Conservation (phyloP, 1,140 invertebrate genomes). For the Argopecten irradians region DNA sequence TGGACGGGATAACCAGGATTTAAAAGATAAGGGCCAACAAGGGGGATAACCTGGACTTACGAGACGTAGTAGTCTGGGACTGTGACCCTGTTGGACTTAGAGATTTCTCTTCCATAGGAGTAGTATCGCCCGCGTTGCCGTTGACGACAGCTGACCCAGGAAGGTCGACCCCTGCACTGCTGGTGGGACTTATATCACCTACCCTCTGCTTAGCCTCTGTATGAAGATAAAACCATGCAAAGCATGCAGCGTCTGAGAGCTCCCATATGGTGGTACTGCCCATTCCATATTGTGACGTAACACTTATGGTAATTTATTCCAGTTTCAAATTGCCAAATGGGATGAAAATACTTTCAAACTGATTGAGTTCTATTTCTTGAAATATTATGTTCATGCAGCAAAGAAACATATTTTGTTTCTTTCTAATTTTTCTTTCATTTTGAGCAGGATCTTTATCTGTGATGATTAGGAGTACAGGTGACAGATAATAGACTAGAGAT, state of each 20-base stretch:
- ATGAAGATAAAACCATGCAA: constrained; percentile 7
- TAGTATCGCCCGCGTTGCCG: constrained; percentile 20
- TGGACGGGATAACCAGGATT: no score
- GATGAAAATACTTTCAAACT: no score
- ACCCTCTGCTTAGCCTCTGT: constrained; percentile 30
- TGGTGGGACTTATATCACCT: constrained; percentile 45
- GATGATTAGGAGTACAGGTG: no score
- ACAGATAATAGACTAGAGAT: no score
- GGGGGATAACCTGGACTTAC: constrained; percentile 33
- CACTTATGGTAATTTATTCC: no score
- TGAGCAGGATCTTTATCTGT: no score
- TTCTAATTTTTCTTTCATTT: no score
- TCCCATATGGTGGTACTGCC: background rate
- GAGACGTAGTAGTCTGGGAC: constrained; percentile 35
- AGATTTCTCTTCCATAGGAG: constrained; percentile 27
- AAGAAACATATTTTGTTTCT: no score
- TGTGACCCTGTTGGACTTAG: constrained; percentile 25
- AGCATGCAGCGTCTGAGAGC: background rate
- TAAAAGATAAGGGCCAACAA: no score
- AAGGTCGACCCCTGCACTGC: constrained; percentile 37
- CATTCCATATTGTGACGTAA: background rate
- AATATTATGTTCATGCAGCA: no score
- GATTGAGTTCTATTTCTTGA: no score
- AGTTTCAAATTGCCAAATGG: no score
- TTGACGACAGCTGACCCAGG: constrained; percentile 10